Evolutionary conservation across 2,113 vertebrate species (phyloP).

Genomic region (Dasypus novemcinctus): DNA sequence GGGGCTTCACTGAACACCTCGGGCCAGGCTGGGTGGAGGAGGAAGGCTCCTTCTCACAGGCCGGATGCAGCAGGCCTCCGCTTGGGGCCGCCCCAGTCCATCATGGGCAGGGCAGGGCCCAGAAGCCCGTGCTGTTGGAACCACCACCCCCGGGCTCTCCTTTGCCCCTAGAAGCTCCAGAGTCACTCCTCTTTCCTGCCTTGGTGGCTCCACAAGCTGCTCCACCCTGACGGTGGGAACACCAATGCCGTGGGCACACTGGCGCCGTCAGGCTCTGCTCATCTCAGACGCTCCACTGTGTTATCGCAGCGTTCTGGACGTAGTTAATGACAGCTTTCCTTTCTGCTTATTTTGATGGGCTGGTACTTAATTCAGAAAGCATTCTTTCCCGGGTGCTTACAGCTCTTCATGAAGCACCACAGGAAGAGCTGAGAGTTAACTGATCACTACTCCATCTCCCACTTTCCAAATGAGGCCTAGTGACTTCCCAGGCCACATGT

Average conservation of each 20-base stretch:
- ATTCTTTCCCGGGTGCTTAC: accelerated
- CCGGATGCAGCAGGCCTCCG: too few species aligned
- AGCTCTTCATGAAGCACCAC: not conserved
- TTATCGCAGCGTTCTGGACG: accelerated
- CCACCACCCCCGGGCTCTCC: not conserved
- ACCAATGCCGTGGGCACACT: accelerated
- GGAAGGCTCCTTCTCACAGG: not conserved
- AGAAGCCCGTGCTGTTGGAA: not conserved
- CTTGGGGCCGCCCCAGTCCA: not conserved
- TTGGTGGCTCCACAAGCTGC: not conserved
- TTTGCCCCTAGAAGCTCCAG: not conserved
- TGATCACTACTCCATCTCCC: not conserved
- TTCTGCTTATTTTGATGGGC: not conserved
- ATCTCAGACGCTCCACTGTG: accelerated
- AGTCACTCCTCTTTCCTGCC: not conserved
- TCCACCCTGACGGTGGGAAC: not conserved
- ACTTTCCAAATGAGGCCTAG: not conserved
- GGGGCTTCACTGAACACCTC: not conserved
- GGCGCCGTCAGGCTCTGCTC: accelerated
- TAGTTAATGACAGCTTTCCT: not conserved
- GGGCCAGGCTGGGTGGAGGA: not conserved
- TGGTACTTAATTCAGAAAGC: not conserved
- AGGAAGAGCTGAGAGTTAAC: not conserved
- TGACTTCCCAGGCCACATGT: not conserved
- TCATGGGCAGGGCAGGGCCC: not conserved